Evolutionary conservation across 35 echinoderm and acorn worm genomes (phyloP).

Genomic region (Heliocidaris tuberculata): DNA sequence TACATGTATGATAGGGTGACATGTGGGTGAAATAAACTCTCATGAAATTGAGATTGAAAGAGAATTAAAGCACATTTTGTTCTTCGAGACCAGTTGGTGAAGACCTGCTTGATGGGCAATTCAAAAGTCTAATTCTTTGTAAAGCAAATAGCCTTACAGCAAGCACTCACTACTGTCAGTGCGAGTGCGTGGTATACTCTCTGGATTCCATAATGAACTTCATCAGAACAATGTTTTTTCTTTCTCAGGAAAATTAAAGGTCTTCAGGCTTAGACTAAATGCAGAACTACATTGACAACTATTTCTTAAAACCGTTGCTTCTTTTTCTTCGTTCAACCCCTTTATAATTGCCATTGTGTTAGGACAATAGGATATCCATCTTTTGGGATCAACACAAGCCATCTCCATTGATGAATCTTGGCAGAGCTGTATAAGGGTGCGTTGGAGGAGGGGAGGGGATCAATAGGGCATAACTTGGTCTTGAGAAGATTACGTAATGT

Average conservation of each 20-base stretch:
- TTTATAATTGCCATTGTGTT: not conserved
- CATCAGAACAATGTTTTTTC: not conserved
- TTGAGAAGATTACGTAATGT: not conserved
- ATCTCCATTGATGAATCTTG: not conserved
- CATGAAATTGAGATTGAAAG: no score
- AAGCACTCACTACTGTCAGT: not conserved
- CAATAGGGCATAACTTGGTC: not conserved
- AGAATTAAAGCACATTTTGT: no score
- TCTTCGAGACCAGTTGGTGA: no score
- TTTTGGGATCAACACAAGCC: not conserved
- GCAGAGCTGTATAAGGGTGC: not conserved
- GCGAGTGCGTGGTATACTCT: not conserved
- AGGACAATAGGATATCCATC: not conserved
- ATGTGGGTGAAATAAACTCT: no score
- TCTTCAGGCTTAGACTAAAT: not conserved
- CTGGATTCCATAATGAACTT: not conserved
- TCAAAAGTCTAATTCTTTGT: not conserved
- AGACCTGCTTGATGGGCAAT: no score
- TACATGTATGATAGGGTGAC: no score
- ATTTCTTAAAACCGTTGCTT: not conserved
- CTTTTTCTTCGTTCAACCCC: not conserved
- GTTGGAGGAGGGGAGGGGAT: not conserved
- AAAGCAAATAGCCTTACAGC: not conserved
- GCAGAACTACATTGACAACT: not conserved
- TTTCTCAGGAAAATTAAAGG: not conserved